Evolutionary conservation across 1,140 invertebrate species (phyloP).

Genomic region (Steinernema feltiae): DNA sequence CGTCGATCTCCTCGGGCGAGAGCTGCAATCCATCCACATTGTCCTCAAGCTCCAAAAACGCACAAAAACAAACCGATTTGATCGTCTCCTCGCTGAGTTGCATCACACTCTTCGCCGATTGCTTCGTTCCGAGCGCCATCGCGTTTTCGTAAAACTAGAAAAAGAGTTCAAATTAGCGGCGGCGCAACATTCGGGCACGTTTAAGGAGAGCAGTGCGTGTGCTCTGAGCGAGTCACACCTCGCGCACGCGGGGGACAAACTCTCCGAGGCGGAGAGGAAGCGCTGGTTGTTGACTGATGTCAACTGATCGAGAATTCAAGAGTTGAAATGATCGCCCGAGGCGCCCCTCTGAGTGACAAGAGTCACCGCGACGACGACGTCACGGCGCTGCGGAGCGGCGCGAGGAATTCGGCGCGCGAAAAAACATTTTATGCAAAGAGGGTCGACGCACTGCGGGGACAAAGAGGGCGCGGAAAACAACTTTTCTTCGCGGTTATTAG

Average conservation of each 20-base stretch:
- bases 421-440: background rate
- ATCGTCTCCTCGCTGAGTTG: slow-evolving; percentile 40
- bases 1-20: slow-evolving; percentile 59
- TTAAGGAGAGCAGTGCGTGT: background rate
- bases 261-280: background rate
- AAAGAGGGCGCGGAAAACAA: background rate
- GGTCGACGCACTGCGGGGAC: background rate
- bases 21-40: slow-evolving; percentile 17
- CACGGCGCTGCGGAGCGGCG: background rate
- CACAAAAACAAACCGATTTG: slow-evolving; percentile 24
- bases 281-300: background rate
- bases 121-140: slow-evolving; percentile 28
- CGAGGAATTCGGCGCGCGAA: background rate
- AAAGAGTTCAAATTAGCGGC: background rate
- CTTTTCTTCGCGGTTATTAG: too few relatives aligned
- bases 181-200: background rate
- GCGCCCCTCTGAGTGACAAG: background rate
- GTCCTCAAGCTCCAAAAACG: background rate
- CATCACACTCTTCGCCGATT: slow-evolving; percentile 28
- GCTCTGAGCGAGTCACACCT: too few relatives aligned
- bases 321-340: background rate
- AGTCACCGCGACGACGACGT: background rate
- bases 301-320: background rate
- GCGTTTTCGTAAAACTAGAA: slow-evolving; percentile 23
- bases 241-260: background rate